Evolutionary conservation across 2,797 vertebrate genomes (phyloP).

Genomic region (Gymnodraco acuticeps): DNA sequence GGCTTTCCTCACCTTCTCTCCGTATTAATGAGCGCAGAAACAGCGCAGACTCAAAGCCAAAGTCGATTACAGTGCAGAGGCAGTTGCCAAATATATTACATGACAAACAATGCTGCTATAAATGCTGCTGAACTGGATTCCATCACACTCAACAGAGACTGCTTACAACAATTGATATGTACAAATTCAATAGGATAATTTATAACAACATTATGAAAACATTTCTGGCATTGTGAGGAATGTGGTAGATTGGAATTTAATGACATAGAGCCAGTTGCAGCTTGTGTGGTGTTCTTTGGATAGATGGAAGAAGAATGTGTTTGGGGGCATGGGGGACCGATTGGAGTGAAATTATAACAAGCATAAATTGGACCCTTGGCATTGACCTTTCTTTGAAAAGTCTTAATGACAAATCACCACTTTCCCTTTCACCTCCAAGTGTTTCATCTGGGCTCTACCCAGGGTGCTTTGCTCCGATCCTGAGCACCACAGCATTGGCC

Average conservation of each 20-base stretch:
- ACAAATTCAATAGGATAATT: constrained; percentile 8
- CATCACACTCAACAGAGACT: constrained; percentile 23
- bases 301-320: constrained; percentile 57
- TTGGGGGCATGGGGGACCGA: constrained; percentile 59
- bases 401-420: constrained; percentile 86
- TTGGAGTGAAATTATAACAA: constrained; percentile 71
- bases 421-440: constrained; percentile 82
- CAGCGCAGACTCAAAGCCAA: constrained; percentile 48
- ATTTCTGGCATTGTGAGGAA: background rate
- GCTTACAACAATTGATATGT: constrained; percentile 16
- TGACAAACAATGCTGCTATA: constrained; percentile 35
- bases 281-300: constrained; percentile 43
- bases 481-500: constrained; percentile 70
- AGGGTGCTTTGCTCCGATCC: constrained; percentile 68
- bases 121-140: constrained; percentile 25
- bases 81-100: constrained; percentile 44
- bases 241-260: constrained; percentile 31
- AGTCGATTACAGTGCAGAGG: constrained; percentile 37
- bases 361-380: constrained; percentile 81
- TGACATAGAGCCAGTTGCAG: constrained; percentile 30
- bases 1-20: constrained; percentile 66
- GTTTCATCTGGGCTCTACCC: constrained; percentile 77
- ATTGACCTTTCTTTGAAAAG: constrained; percentile 80
- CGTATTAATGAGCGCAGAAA: constrained; percentile 62
- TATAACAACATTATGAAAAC: constrained; percentile 16